Base-by-base conservation (phyloP, 1,140 invertebrate species). In the Olivierus martensii region DNA sequence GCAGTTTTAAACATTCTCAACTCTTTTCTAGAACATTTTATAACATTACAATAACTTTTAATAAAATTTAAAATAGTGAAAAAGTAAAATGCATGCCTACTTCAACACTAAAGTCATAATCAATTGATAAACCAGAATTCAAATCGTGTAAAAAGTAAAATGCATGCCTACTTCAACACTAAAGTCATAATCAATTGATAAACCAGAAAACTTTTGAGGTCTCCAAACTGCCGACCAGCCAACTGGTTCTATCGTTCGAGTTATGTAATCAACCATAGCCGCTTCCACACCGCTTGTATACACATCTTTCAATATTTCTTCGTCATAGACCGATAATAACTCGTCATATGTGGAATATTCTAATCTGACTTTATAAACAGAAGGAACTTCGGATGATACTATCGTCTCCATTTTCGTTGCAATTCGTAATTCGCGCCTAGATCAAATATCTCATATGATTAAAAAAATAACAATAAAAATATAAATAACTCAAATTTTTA, bases 151-250 rank as follows among this genome's bases (percentile, higher is more conserved):
- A n/a, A n/a, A n/a, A n/a, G n/a, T n/a, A n/a, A n/a, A n/a, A n/a
- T n/a, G n/a, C n/a, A n/a, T n/a, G 58, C 55, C 44, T 62, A 64
- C 62, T 42, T 64, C 53, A 7, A 62, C 62, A 34, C 52, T 37
- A 54, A 62, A 61, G 49, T 61, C 56, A 36, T 41, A 50, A 34
- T 53, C 50, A 37, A 41, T n/a, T 3, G 47, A 43, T 3, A 61
- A 15, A 17, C 35, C 11, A 2, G 42, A 46, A 18, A 49, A 55
- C 9, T 53, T 45, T 28, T 43, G 19, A n/a, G 52, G 49, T 42
- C 57, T 53, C 62, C 62, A 64, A 17, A 64, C 52, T 18, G 61
- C 61, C 46, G 52, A 50, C 62, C 62, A 64, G 11, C 61, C 62
- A 19, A 58, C 42, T 15, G 62, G 62, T 19, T 64, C 62, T 12